A percentile compares a stretch with the other conserved stretches of the same genome.
Evolutionary conservation across 2,113 vertebrate species (phyloP).

Genomic region (Pygoscelis antarcticus): DNA sequence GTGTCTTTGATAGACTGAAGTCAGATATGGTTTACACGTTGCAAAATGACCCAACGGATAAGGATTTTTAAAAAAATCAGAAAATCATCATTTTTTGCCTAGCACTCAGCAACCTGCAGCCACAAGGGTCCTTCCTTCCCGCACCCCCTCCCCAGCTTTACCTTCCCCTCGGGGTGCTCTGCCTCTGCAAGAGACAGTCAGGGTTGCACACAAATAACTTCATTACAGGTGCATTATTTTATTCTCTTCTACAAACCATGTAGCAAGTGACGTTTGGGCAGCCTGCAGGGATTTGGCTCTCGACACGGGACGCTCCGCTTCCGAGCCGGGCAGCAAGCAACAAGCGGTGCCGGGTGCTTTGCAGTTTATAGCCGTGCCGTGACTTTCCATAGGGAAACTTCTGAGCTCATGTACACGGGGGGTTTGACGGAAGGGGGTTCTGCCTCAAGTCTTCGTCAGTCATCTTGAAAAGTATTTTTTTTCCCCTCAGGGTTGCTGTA

Average conservation of each 20-base stretch:
- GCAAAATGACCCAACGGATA: neutral
- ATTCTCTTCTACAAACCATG: neutral
- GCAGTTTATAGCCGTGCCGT: fast-evolving
- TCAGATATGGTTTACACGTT: fast-evolving
- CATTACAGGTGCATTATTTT: fast-evolving
- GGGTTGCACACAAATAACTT: neutral
- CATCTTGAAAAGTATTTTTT: neutral
- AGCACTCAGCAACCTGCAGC: neutral
- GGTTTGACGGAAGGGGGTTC: neutral
- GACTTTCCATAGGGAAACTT: neutral
- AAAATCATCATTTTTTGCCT: neutral
- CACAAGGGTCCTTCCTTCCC: neutral
- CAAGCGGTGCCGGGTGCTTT: too few species aligned
- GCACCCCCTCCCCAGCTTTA: neutral
- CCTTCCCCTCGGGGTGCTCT: neutral
- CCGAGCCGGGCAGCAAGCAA: neutral
- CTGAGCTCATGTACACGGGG: fast-evolving
- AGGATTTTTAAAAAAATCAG: neutral
- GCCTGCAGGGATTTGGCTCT: neutral
- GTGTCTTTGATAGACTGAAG: neutral
- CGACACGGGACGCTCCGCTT: fast-evolving
- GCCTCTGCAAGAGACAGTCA: too few species aligned
- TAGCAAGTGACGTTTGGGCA: neutral
- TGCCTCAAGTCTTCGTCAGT: neutral
- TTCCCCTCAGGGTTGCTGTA: neutral